Evolutionary conservation across 2,113 vertebrate species (phyloP).

Genomic region (Drymodes brunneopygia): DNA sequence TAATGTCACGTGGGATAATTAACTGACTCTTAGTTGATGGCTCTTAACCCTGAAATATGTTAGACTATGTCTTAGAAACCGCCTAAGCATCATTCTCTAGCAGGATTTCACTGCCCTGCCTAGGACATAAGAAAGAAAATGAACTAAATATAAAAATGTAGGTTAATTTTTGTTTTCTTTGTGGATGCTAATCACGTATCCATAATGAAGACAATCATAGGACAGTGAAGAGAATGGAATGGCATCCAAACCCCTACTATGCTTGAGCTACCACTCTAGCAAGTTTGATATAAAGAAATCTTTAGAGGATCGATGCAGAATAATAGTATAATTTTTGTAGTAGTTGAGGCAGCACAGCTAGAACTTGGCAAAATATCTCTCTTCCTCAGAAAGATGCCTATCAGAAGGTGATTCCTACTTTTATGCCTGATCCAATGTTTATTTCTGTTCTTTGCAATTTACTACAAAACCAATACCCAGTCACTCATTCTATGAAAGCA

Average conservation of each 20-base stretch:
- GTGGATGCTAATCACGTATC: neutral
- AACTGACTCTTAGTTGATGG: neutral
- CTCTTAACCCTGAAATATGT: constrained; percentile 25
- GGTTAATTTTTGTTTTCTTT: neutral
- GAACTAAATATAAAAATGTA: neutral
- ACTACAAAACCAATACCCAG: neutral
- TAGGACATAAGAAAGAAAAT: neutral
- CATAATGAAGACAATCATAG: neutral
- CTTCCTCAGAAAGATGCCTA: neutral
- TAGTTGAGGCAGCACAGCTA: neutral
- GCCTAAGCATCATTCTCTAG: neutral
- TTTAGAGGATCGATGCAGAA: neutral
- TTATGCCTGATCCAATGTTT: neutral
- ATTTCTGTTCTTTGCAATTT: neutral
- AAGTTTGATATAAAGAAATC: neutral
- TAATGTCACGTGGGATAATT: neutral
- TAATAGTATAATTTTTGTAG: neutral
- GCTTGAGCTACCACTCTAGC: neutral
- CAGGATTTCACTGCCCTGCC: neutral
- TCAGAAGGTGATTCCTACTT: constrained; percentile 1
- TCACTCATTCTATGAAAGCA: neutral
- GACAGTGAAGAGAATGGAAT: neutral
- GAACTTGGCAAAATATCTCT: neutral
- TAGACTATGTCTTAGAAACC: constrained; percentile 5
- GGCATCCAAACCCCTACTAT: neutral